Evolutionary conservation across 2,113 vertebrate genomes (phyloP).

Genomic region (Lampris incognitus): DNA sequence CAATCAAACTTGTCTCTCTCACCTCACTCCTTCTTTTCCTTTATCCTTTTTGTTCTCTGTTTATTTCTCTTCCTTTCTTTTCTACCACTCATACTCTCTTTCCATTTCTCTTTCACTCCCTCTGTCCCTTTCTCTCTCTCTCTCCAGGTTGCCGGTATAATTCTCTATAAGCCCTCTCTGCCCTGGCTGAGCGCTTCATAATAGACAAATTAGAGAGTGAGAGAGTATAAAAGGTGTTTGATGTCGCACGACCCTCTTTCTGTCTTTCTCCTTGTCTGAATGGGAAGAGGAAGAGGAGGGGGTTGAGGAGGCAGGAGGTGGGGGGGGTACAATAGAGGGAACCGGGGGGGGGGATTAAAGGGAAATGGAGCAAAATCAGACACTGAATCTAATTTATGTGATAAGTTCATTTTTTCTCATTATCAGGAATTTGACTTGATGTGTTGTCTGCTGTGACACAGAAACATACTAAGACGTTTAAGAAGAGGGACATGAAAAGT

Average conservation of each 20-base stretch:
- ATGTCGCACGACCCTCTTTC: not conserved
- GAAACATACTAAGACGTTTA: too few species aligned
- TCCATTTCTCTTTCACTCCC: slow-evolving; percentile 19
- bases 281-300: not conserved
- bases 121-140: slow-evolving; percentile 35
- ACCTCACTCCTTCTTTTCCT: too few species aligned
- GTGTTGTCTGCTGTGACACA: too few species aligned
- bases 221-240: slow-evolving; percentile 3
- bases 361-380: not conserved
- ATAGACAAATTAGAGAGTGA: slow-evolving; percentile 22
- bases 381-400: not conserved
- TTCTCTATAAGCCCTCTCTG: slow-evolving; percentile 8
- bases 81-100: too few species aligned
- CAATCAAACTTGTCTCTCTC: too few species aligned
- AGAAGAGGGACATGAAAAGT: not conserved
- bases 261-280: too few species aligned
- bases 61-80: too few species aligned
- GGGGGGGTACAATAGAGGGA: too few species aligned
- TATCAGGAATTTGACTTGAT: too few species aligned
- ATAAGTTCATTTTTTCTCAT: too few species aligned
- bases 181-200: slow-evolving; percentile 13
- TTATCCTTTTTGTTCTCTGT: too few species aligned
- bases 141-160: not conserved
- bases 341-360: not conserved
- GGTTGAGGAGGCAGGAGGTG: not conserved